These are phyloP conservation scores for Ctenomys sociabilis DNA, from an alignment of 2,113 vertebrate genomes.

Conservation along the genomic window DNA sequence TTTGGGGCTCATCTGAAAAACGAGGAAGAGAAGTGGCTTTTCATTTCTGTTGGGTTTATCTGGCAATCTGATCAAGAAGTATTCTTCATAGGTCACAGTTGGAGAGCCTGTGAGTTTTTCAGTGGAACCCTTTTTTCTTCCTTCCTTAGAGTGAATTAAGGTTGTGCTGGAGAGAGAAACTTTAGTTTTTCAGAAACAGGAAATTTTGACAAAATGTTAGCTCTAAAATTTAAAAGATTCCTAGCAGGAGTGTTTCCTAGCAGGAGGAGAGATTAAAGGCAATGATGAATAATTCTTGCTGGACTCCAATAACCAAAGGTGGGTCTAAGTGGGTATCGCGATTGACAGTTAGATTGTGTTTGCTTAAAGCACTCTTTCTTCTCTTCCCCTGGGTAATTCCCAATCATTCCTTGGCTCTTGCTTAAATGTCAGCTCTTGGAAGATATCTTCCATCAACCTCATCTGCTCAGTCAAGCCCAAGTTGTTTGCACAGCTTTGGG, in stretches of 20 bases:
- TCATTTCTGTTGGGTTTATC: conserved; percentile 7
- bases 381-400: neutral
- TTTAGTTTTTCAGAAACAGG: neutral
- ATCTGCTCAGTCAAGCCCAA: neutral
- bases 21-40: neutral
- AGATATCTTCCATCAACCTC: neutral
- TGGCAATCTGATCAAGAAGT: neutral
- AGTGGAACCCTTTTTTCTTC: conserved; percentile 13
- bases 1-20: neutral
- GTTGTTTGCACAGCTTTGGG: conserved; percentile 16
- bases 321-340: neutral
- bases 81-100: neutral
- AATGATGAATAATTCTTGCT: conserved; percentile 6
- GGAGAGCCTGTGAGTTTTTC: conserved; percentile 43
- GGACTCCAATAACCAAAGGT: neutral
- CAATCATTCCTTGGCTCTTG: neutral
- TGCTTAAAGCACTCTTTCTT: conserved; percentile 8
- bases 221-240: conserved; percentile 23
- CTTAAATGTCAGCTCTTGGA: conserved; percentile 12
- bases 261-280: neutral
- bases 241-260: neutral
- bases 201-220: conserved; percentile 6
- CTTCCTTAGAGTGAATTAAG: neutral
- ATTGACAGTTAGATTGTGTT: neutral
- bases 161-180: neutral